Base-by-base conservation (phyloP, 2,888 invertebrate species). In the Stenodema calcarata region DNA sequence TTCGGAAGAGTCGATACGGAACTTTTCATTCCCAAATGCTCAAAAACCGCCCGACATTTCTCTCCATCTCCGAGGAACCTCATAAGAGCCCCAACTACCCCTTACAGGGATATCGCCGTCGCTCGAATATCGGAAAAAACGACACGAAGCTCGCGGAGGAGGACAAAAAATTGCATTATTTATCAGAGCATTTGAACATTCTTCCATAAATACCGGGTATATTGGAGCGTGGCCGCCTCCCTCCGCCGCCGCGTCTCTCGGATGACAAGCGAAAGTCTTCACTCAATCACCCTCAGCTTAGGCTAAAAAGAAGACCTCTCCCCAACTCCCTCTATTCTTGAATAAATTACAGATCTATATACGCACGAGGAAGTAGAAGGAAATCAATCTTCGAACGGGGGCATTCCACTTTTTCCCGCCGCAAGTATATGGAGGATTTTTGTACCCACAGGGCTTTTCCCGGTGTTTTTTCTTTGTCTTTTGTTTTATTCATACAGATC, bases 331-430 rank as follows among this genome's bases (percentile, higher is more conserved):
- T 18, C 30, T 35, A 73, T 73, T 73, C 82, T 86, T 85, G 88
- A 88, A 88, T 88, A 88, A 88, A 88, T 88, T 87, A 86, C 88
- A 81, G 87, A 87, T 88, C 88, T 88, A 73, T 88, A 88, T 88
- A 86, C 88, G 47, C 80, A 79, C 47, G 47, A 76, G 54, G 86
- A 73, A 78, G 28, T 35, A 16, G 42, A 50, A 87, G 80, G 84
- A 85, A 87, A 87, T 87, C 87, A 87, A 87, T 87, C 87, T 87
- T 86, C 86, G 62, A 87, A 78, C 82, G 69, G 54, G 35, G 28
- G 62, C 82, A 41, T 82, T 82, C 62, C 28, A 42, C 35, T 62
- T 82, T 82, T 79, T 80, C 16, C 30, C n/a, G n/a, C 30, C 50
- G 50, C 23, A 80, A 80, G 80, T 80, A 35, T 73, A 73, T 73